Percentiles rank a stretch among this genome's conserved stretches.
phyloP scores from a whole-genome alignment of 2,797 vertebrate genomes.

The Propithecus deckenii region DNA sequence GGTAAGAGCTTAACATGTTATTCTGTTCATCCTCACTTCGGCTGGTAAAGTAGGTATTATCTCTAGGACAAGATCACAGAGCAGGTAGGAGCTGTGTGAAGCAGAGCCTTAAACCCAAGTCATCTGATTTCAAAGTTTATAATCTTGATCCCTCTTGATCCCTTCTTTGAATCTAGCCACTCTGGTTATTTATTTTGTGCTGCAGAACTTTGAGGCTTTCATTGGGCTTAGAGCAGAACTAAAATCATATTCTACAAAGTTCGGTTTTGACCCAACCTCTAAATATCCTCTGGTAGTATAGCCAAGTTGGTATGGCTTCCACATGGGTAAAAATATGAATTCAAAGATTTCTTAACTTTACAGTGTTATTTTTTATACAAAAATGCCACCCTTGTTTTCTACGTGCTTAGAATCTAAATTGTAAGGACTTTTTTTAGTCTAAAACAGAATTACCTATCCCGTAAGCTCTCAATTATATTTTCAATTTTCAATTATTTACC shows the following conservation, averaged over 20 bases:
- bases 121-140: not conserved
- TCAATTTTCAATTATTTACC: not conserved
- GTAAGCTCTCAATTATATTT: not conserved
- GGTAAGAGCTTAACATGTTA: not conserved
- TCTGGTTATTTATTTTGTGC: not conserved
- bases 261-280: not conserved
- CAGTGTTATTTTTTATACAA: not conserved
- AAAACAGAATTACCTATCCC: not conserved
- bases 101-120: not conserved
- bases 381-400: not conserved
- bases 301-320: not conserved
- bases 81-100: not conserved
- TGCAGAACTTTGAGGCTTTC: not conserved
- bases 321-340: not conserved
- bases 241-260: not conserved
- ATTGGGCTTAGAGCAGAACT: not conserved
- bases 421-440: not conserved
- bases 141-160: not conserved
- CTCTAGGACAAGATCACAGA: not conserved
- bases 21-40: not conserved
- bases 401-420: not conserved
- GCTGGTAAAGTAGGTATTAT: not conserved
- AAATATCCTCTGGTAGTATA: not conserved
- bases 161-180: not conserved
- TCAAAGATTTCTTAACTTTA: not conserved